phyloP scores from a whole-genome alignment of 2,797 vertebrate species.

The Neostethus bicornis region DNA sequence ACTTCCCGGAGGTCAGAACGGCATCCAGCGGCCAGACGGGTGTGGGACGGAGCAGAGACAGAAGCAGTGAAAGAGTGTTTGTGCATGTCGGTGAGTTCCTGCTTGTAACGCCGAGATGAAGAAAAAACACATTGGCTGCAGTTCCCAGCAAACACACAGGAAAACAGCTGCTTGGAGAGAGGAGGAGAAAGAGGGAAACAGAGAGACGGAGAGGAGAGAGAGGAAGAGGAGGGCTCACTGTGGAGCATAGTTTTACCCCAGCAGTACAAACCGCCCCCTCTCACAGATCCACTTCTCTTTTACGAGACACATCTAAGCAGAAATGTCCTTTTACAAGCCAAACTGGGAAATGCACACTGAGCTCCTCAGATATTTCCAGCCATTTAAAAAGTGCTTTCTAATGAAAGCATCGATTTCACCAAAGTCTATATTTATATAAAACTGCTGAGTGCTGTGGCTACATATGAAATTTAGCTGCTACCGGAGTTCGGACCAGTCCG shows the following conservation, averaged over 20 bases:
- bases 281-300: slow-evolving; percentile 23
- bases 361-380: neutral
- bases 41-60: slow-evolving; percentile 40
- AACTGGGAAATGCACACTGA: neutral
- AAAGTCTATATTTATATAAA: neutral
- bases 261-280: slow-evolving; percentile 41
- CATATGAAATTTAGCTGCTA: neutral
- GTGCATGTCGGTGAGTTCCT: slow-evolving; percentile 52
- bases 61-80: slow-evolving; percentile 18
- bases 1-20: slow-evolving; percentile 47
- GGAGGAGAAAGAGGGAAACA: slow-evolving; percentile 13
- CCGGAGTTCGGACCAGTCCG: neutral
- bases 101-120: slow-evolving; percentile 55
- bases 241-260: slow-evolving; percentile 47
- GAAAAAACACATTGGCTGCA: slow-evolving; percentile 49
- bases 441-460: neutral
- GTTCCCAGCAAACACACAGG: slow-evolving; percentile 63
- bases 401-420: neutral
- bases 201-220: slow-evolving; percentile 16
- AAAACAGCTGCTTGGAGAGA: slow-evolving; percentile 71
- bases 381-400: neutral
- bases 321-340: slow-evolving; percentile 24
- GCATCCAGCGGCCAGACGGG: slow-evolving; percentile 52
- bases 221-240: slow-evolving; percentile 35
- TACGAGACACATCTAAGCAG: slow-evolving; percentile 5